Evolutionary conservation across 1,140 invertebrate genomes (phyloP), one percentile per base, ranked within the genome.

Genomic region (Yoshiicerus persimilis): DNA sequence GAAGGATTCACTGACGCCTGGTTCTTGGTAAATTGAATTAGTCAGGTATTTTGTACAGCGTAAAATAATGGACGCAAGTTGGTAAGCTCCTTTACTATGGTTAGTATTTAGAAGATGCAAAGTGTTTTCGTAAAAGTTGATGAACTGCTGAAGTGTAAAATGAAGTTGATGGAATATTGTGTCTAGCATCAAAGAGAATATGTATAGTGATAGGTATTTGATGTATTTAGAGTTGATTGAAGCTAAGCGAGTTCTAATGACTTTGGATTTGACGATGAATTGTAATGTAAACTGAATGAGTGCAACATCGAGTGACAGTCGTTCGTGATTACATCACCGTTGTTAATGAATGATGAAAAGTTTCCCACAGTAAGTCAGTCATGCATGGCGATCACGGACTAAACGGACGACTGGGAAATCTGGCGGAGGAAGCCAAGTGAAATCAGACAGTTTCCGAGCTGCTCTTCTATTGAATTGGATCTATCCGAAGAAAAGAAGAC

Each of bases 331-430:
- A 84, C 41, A 84, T 30, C 83, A 84, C 38, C 25, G 27, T 34
- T 10, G 36, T 62, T 84, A 86, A 86, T 86, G 85, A 86, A 66
- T 23, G 62, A 86, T 62, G 9, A 66, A 38, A 86, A 86, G 85
- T 86, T 86, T 86, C 85, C 85, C 62, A 34, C 85, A 86, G 85
- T 66, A 70, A 23, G 70, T 77, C 86, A 87, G 86, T 87, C 86
- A 87, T 87, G 86, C 86, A 77, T 87, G 36, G n/a, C 86, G 47
- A 87, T 80, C 13, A 56, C 20, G 47, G 47, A n/a, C n/a, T n/a
- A n/a, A 56, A 56, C 47, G 47, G 47, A 38, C 5, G 25, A 66
- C 75, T 38, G 1, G 16, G 32, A 38, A 80, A 13, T 38, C 75
- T 36, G 32, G 38, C 34, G 27, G 8, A 27, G 23, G 27, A 70